Evolutionary conservation across 2,113 vertebrate genomes (phyloP), one percentile per base, ranked within the genome.

Genomic region (Cebidichthys violaceus): DNA sequence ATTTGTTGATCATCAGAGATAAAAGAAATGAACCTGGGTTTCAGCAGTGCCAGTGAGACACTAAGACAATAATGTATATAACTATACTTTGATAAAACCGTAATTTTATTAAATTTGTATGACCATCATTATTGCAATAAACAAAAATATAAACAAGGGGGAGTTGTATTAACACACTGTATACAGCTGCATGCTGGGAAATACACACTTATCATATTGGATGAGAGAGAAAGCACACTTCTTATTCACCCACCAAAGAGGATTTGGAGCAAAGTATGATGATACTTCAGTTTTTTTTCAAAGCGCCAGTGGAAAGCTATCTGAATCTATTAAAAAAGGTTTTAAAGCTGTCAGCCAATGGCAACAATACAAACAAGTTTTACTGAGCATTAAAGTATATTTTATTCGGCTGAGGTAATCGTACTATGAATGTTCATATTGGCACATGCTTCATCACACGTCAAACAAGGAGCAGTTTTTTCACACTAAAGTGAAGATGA

Each of bases 1-100:
- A 81, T 86, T 83, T 85, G 66, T 57, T 70, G 45, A 85, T 88
- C 77, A 79, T 88, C 78, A 87, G 24, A 72, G 62, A 76, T 43
- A 74, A 74, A 83, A 69, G 9, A 72, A 77, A 67, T n/a, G 15
- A 54, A 57, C 50, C 45, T 64, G 13, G 5, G 43, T 55, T 15
- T 62, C 29, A 76, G 67, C 24, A 72, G 18, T 4, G 6, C n/a
- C 9, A 29, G 15, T n/a, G 20, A 5, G 8, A 54, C 13, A 33
- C 7, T 35, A 54, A 55, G n/a, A 37, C 10, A 14, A 41, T 17
- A 24, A 79, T 29, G 39, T 0, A 24, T 9, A 0, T 9, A 3
- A 50, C 11, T 33, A 50, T 15, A 70, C 15, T 37, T 55, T 24
- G 54, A 27, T 69, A 43, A 77, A 14, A 47, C 72, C 4, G 18